phyloP scores from a whole-genome alignment of 2,888 invertebrate species.

The Timema podura region DNA sequence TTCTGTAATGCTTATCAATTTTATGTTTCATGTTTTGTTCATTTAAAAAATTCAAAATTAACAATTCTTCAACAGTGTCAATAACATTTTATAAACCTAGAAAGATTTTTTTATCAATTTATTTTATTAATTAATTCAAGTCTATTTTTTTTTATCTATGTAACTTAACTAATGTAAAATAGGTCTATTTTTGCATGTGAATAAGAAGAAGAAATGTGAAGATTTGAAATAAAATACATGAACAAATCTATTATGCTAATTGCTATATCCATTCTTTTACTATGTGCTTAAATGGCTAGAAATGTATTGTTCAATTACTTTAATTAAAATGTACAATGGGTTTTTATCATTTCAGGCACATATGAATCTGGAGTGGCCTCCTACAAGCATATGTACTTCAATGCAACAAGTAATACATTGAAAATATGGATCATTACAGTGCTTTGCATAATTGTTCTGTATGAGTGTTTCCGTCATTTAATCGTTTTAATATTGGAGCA shows the following conservation, averaged over 20 bases:
- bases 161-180: no score
- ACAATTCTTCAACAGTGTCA: no score
- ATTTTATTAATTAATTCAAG: no score
- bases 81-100: no score
- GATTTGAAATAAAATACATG: background rate
- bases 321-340: background rate
- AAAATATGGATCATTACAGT: constrained; percentile 64
- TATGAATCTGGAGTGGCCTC: constrained; percentile 66
- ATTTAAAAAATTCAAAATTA: no score
- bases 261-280: background rate
- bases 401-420: constrained; percentile 59
- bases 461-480: constrained; percentile 58
- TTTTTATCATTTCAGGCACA: constrained; percentile 48
- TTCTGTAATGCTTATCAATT: no score
- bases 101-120: no score
- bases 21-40: no score
- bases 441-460: constrained; percentile 54
- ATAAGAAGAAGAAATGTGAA: no score
- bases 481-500: constrained; percentile 50
- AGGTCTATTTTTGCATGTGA: no score
- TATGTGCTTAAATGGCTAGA: background rate
- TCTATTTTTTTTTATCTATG: no score
- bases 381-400: constrained; percentile 68
- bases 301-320: background rate
- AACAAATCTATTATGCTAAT: background rate